These are phyloP conservation scores for Melolontha melolontha DNA, from an alignment of 2,888 invertebrate genomes.

Conservation along the genomic window DNA sequence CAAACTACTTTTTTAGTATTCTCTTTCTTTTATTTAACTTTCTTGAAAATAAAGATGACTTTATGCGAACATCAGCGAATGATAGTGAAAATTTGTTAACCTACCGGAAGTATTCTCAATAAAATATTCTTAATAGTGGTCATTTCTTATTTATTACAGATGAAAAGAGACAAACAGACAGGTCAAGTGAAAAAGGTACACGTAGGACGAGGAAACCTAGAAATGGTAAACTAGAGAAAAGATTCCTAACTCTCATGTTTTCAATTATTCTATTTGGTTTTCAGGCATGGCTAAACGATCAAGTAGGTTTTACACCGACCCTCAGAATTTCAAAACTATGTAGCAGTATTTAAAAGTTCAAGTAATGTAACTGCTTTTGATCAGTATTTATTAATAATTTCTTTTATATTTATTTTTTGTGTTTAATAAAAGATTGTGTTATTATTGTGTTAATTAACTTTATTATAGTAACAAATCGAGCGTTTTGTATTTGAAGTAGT, in stretches of 20 bases:
- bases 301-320: conserved; percentile 27
- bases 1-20: no score
- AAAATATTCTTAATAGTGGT: no score
- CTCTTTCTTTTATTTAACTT: no score
- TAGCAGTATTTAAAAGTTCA: neutral
- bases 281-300: conserved; percentile 16
- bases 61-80: no score
- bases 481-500: no score
- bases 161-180: conserved; percentile 6
- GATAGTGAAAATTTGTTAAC: no score
- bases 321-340: conserved; percentile 23
- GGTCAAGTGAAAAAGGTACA: conserved; percentile 1
- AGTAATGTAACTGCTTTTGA: neutral
- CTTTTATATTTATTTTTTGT: conserved; percentile 31
- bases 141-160: conserved; percentile 3
- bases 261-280: neutral
- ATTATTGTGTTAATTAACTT: neutral
- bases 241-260: neutral
- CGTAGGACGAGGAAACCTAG: conserved; percentile 7
- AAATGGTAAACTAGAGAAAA: conserved; percentile 12
- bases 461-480: no score
- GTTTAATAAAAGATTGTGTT: conserved; percentile 17
- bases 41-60: no score
- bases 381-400: conserved; percentile 32
- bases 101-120: no score